Percentiles rank a stretch among this genome's conserved stretches.
phyloP scores from a whole-genome alignment of 2,797 vertebrate species.

The Staurois parvus region DNA sequence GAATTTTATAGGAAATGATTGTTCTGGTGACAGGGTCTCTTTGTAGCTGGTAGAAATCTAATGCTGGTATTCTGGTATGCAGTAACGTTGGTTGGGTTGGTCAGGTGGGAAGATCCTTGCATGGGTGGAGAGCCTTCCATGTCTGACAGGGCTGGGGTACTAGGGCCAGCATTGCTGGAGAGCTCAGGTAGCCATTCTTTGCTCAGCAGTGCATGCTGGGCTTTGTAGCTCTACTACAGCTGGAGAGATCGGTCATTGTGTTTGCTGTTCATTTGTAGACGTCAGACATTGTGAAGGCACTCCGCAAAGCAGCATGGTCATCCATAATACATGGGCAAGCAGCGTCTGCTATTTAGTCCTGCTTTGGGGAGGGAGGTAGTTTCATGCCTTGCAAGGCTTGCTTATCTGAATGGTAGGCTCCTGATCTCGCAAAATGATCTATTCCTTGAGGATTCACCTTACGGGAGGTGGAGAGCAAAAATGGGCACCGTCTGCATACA shows the following conservation, averaged over 20 bases:
- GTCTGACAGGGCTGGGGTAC: not conserved
- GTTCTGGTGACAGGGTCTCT: too few relatives aligned
- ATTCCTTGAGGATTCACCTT: conserved; percentile 14
- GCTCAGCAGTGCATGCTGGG: not conserved
- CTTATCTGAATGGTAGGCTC: not conserved
- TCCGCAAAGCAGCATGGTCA: not conserved
- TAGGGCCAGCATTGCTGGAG: not conserved
- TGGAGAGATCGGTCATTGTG: not conserved
- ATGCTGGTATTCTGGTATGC: too few relatives aligned
- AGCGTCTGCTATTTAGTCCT: not conserved
- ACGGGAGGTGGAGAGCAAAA: too few relatives aligned
- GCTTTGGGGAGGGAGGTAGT: conserved; percentile 6
- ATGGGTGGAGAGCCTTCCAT: not conserved
- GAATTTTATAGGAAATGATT: too few relatives aligned
- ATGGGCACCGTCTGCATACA: conserved; percentile 7
- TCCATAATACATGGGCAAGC: conserved; percentile 24
- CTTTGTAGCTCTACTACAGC: not conserved
- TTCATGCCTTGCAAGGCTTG: not conserved
- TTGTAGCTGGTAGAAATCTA: too few relatives aligned
- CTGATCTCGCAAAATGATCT: not conserved
- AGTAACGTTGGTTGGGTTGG: too few relatives aligned
- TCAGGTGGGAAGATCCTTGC: too few relatives aligned
- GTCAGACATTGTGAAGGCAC: conserved; percentile 1
- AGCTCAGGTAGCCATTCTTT: not conserved
- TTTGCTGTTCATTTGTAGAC: not conserved